Evolutionary conservation across 2,113 vertebrate genomes (phyloP).

Genomic region (Mugil cephalus): DNA sequence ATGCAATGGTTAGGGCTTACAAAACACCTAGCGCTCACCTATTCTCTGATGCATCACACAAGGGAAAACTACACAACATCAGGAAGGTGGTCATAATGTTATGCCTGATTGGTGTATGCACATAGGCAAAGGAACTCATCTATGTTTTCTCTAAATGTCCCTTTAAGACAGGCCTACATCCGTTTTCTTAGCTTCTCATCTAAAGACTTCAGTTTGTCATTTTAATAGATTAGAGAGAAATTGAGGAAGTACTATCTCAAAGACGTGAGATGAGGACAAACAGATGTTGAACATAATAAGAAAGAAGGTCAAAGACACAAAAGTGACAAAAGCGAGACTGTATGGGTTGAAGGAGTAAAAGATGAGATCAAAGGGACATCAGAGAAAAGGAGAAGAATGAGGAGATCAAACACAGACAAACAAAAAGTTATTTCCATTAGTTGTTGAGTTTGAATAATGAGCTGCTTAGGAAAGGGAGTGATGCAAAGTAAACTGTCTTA

Average conservation of each 20-base stretch:
- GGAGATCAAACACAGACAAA: constrained; percentile 10
- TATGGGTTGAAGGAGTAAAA: background rate
- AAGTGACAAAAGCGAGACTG: constrained; percentile 19
- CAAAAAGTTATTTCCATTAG: background rate
- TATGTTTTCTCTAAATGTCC: constrained; percentile 8
- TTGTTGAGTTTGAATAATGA: constrained; percentile 2
- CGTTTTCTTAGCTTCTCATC: constrained; percentile 32
- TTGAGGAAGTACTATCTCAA: constrained; percentile 7
- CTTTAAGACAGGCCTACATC: constrained; percentile 18
- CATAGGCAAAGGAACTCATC: too few relatives aligned
- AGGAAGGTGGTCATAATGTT: too few relatives aligned
- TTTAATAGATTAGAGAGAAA: constrained; percentile 37
- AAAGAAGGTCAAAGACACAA: constrained; percentile 15
- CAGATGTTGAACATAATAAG: constrained; percentile 21
- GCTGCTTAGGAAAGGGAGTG: constrained; percentile 1
- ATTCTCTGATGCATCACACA: too few relatives aligned
- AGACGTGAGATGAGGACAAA: constrained; percentile 20
- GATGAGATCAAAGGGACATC: constrained; percentile 22
- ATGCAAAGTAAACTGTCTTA: constrained; percentile 29
- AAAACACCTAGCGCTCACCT: background rate
- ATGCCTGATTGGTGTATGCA: too few relatives aligned
- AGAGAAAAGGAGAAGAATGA: constrained; percentile 17
- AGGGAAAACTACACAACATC: too few relatives aligned
- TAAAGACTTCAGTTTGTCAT: constrained; percentile 22
- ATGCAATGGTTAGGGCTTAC: background rate